Conservation (phyloP, 1,140 invertebrate species). For the Artemia franciscana region DNA sequence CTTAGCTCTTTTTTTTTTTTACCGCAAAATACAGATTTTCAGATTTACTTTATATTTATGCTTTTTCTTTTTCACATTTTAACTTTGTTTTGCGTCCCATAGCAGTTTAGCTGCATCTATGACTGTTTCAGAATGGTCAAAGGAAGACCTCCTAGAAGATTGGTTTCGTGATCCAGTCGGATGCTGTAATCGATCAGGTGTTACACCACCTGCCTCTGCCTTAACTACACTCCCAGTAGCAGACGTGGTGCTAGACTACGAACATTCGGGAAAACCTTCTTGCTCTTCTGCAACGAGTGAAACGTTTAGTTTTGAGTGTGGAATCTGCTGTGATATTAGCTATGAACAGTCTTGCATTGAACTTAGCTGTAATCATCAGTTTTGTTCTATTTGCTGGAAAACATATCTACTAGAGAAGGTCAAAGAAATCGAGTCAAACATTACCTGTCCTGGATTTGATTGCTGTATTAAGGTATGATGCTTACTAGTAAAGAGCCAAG, state of each 20-base stretch:
- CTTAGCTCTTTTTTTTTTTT: too few relatives aligned
- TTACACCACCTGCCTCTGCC: slow-evolving; percentile 30
- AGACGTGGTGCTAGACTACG: too few relatives aligned
- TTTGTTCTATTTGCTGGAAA: slow-evolving; percentile 40
- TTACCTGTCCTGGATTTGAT: slow-evolving; percentile 37
- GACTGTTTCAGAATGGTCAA: slow-evolving; percentile 45
- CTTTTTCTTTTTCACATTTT: not conserved
- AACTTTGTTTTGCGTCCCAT: slow-evolving; percentile 3
- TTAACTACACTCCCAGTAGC: slow-evolving; percentile 11
- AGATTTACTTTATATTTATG: too few relatives aligned
- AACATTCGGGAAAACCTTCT: not conserved
- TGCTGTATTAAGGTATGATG: slow-evolving; percentile 28
- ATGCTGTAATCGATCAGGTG: slow-evolving; percentile 40
- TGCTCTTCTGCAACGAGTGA: not conserved
- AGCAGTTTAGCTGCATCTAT: too few relatives aligned
- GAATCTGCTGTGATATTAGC: not conserved
- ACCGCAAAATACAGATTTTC: not conserved
- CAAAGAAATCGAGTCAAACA: slow-evolving; percentile 37
- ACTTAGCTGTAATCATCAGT: slow-evolving; percentile 35
- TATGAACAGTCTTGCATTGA: slow-evolving; percentile 14
- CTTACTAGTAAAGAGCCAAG: too few relatives aligned
- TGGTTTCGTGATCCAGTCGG: slow-evolving; percentile 41
- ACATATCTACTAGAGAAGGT: slow-evolving; percentile 40
- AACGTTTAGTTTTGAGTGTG: not conserved
- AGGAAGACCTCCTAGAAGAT: slow-evolving; percentile 36